These are phyloP conservation scores for Mesitornis unicolor DNA, from an alignment of 2,113 vertebrate genomes.

Conservation along the genomic window DNA sequence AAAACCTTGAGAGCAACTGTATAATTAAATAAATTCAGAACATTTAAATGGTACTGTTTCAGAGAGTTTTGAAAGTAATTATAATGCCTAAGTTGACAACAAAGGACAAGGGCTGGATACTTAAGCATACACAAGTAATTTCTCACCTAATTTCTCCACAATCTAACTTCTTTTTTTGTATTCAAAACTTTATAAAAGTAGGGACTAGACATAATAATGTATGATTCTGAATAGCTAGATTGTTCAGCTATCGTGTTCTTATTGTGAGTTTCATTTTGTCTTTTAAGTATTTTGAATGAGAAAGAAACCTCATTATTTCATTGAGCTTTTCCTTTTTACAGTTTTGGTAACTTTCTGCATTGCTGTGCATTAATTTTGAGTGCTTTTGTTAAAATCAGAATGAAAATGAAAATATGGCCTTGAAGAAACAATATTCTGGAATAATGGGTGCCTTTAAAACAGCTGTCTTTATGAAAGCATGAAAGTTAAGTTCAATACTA, in stretches of 20 bases:
- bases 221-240: background rate
- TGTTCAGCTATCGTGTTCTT: background rate
- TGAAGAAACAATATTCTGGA: background rate
- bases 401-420: background rate
- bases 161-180: no score
- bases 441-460: background rate
- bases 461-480: background rate
- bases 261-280: background rate
- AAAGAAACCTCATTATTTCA: background rate
- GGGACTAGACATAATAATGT: background rate
- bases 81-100: no score
- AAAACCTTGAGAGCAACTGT: background rate
- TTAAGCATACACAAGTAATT: no score
- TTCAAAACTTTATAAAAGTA: no score
- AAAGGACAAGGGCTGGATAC: no score
- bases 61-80: background rate
- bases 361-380: background rate
- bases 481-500: background rate
- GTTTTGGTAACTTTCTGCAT: background rate
- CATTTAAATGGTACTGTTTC: background rate
- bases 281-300: background rate
- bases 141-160: no score
- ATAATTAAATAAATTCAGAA: background rate
- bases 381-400: background rate
- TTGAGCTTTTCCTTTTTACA: background rate